phyloP scores from a whole-genome alignment of 2,113 vertebrate species.

The Cephalophus harveyi region DNA sequence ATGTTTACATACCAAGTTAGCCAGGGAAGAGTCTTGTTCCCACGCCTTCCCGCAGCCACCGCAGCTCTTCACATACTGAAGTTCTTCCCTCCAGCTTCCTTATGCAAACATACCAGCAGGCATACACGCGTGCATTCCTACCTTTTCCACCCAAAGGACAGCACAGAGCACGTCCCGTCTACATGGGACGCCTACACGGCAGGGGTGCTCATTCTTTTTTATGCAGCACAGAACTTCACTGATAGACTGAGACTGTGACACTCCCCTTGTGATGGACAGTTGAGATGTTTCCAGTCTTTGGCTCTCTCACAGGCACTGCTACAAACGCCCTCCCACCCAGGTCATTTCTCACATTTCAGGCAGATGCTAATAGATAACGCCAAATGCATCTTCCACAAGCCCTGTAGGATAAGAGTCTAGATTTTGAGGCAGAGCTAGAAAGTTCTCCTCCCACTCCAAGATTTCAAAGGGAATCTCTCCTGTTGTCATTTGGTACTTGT shows the following conservation, averaged over 20 bases:
- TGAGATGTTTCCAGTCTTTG: not conserved
- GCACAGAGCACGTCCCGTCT: accelerated
- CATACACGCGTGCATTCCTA: not conserved
- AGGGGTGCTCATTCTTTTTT: not conserved
- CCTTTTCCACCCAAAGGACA: not conserved
- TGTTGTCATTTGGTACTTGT: not conserved
- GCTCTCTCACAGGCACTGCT: not conserved
- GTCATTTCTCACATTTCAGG: not conserved
- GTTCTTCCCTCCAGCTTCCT: not conserved
- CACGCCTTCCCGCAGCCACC: not conserved
- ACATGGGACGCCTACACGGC: accelerated
- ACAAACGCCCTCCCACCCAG: not conserved
- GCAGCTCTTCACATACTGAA: not conserved
- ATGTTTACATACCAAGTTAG: not conserved
- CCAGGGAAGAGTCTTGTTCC: not conserved
- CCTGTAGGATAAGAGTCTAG: not conserved
- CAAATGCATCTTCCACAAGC: not conserved
- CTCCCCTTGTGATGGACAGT: not conserved
- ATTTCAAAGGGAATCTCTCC: not conserved
- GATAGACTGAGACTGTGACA: not conserved
- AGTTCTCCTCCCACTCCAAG: not conserved
- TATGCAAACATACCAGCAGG: not conserved
- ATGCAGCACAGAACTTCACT: not conserved
- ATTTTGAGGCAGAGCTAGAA: not conserved
- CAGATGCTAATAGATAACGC: not conserved